phyloP scores from a whole-genome alignment of 2,113 vertebrate genomes.

The Malaclemys terrapin region DNA sequence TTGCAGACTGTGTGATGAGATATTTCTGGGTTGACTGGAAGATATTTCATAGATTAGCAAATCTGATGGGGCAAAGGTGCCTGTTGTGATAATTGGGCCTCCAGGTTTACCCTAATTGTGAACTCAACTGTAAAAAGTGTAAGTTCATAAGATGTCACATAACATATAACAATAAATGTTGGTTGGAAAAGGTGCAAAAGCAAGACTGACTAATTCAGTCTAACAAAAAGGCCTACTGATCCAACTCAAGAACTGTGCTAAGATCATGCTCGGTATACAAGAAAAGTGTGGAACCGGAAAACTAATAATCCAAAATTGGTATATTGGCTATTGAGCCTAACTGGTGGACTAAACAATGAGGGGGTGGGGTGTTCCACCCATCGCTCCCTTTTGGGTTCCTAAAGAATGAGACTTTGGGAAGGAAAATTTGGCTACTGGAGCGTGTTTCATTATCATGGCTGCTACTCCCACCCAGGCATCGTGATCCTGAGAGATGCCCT shows the following conservation, averaged over 20 bases:
- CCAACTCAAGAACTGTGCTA: background rate
- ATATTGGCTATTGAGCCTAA: background rate
- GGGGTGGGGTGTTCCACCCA: background rate
- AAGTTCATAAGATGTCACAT: background rate
- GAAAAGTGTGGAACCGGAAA: background rate
- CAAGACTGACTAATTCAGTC: background rate
- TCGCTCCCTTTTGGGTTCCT: background rate
- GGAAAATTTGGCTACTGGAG: background rate
- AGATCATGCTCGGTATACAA: background rate
- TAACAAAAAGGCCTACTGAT: background rate
- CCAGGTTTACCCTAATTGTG: background rate
- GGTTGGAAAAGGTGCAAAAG: background rate
- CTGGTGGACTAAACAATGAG: no score
- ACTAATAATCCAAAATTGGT: background rate
- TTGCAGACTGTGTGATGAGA: background rate
- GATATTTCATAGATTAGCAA: background rate
- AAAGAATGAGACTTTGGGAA: background rate
- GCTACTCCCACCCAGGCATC: background rate
- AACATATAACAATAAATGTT: background rate
- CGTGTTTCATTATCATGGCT: background rate
- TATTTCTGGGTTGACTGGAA: background rate
- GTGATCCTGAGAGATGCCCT: background rate
- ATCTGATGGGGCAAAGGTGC: background rate
- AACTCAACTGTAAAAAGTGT: background rate
- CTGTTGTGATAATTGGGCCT: background rate